Evolutionary conservation across 2,888 invertebrate species (phyloP), one percentile per base, ranked within the genome.

Genomic region (Volucella inflata): DNA sequence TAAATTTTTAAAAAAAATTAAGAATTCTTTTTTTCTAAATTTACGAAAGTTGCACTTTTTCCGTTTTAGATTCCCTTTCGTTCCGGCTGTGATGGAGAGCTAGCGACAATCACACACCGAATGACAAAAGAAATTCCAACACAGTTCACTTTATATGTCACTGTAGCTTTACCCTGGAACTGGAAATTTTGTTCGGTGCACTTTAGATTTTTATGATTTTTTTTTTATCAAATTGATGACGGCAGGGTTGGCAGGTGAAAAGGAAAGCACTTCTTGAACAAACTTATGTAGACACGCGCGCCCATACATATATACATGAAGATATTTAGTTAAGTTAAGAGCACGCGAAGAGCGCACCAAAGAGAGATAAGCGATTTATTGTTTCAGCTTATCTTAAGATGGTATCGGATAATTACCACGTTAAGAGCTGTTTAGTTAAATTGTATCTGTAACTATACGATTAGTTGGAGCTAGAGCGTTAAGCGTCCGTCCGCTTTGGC

Each of bases 61-160:
- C 60, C 62, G 67, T 72, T 82, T 44, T 30, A 55, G 62, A 51
- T 78, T 74, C 21, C 10, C 68, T 74, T 75, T 59, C 67, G 72
- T 84, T 79, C 65, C 84, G 48, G 42, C 9, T 36, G 16, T 16
- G 40, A 40, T 40, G 59, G 59, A 75, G 44, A 70, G 42, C 55
- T 59, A 40, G 17, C 79, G 65, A 70, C 71, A 71, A 84, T 79
- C 84, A 84, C 79, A 76, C 75, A 67, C 59, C 75, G 75, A 84
- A 84, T 84, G 84, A 79, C 71, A 76, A 77, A 79, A 76, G 53
- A 62, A 75, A 75, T 79, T 84, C 71, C 70, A 70, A 71, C 46
- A 84, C 84, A 62, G 71, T 76, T 79, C 71, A 84, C 84, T 84
- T 84, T 84, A 84, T 84, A 84, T 79, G 75, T 71, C 79, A 79